Evolutionary conservation across 2,113 vertebrate genomes (phyloP).

Genomic region (Malurus melanocephalus): DNA sequence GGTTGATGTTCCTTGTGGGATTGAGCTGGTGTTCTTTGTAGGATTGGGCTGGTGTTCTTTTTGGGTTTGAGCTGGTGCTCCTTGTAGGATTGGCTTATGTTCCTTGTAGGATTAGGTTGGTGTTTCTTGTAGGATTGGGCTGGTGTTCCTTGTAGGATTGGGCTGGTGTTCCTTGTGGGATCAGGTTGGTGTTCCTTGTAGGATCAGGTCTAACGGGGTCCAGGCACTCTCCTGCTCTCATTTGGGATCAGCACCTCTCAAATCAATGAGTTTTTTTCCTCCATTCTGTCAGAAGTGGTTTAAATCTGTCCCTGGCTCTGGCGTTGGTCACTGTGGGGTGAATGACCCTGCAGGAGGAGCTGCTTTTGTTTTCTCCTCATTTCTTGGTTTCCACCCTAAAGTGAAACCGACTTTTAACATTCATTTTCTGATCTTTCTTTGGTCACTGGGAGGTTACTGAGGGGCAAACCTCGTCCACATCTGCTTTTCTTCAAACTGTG

Average conservation of each 20-base stretch:
- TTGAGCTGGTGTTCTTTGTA: too few relatives aligned
- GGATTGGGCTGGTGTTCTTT: too few relatives aligned
- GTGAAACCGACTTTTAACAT: not conserved
- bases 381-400: not conserved
- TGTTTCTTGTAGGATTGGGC: too few relatives aligned
- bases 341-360: not conserved
- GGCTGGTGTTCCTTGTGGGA: too few relatives aligned
- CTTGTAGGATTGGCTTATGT: too few relatives aligned
- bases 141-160: too few relatives aligned
- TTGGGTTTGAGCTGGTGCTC: too few relatives aligned
- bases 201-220: not conserved
- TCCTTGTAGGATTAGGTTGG: too few relatives aligned
- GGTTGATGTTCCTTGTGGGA: too few relatives aligned
- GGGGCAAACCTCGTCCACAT: not conserved
- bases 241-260: not conserved
- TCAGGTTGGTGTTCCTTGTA: too few relatives aligned
- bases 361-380: not conserved
- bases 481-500: not conserved
- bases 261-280: not conserved
- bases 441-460: not conserved
- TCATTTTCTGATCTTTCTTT: not conserved
- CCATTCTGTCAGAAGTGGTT: not conserved
- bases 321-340: not conserved
- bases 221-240: not conserved
- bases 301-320: not conserved